Conservation (phyloP, 2,113 vertebrate genomes). For the Trochalopteron elliotii region DNA sequence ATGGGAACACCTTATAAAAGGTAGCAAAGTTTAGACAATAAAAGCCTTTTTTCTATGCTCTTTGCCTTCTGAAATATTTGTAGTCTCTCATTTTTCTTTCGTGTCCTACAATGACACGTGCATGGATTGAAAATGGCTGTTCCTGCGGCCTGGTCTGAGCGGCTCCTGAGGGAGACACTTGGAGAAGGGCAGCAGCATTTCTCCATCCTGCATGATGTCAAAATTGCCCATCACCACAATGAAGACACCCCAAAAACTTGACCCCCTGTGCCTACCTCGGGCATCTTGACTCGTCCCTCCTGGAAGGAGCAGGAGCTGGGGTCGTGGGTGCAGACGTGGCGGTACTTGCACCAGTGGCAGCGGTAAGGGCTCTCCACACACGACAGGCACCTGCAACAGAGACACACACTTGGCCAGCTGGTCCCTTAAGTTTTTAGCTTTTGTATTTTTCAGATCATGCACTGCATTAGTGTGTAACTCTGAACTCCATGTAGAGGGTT, state of each 20-base stretch:
- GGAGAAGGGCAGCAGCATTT: too few species aligned
- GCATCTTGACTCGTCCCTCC: slow-evolving; percentile 91
- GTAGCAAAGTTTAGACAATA: too few species aligned
- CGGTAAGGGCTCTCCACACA: slow-evolving; percentile 95
- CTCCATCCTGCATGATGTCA: too few species aligned
- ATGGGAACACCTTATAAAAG: too few species aligned
- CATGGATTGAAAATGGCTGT: too few species aligned
- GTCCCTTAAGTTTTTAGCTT: neutral
- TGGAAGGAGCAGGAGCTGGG: slow-evolving; percentile 95
- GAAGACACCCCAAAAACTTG: neutral
- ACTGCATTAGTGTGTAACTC: neutral
- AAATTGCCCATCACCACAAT: too few species aligned
- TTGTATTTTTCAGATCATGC: rapidly evolving
- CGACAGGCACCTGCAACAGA: slow-evolving; percentile 85
- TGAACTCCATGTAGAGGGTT: neutral
- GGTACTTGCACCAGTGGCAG: slow-evolving; percentile 99
- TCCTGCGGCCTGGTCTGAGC: too few species aligned
- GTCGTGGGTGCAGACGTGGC: slow-evolving; percentile 94
- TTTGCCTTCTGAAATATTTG: too few species aligned
- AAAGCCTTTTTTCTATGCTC: too few species aligned
- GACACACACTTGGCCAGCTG: neutral
- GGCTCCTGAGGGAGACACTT: too few species aligned
- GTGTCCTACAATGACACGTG: too few species aligned
- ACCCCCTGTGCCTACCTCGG: slow-evolving; percentile 79
- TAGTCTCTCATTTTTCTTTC: too few species aligned